Percentiles rank a stretch among this genome's conserved stretches.
phyloP scores from a whole-genome alignment of 2,113 vertebrate genomes.

The Pomatostomus ruficeps region DNA sequence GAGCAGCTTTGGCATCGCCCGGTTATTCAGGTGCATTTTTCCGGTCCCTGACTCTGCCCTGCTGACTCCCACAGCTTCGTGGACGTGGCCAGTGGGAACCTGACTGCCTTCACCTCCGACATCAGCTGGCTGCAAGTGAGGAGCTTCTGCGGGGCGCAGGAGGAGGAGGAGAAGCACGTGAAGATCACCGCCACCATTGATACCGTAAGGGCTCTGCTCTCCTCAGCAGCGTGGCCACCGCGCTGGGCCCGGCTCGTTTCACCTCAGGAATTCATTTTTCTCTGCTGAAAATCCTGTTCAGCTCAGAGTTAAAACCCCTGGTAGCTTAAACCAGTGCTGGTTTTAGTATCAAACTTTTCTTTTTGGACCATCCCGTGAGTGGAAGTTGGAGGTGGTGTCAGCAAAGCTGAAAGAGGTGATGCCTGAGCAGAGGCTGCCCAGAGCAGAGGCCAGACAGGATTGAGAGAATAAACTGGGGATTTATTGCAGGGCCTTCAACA shows the following conservation, averaged over 20 bases:
- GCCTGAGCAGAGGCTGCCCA: too few species aligned
- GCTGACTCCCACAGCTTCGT: slow-evolving; percentile 49
- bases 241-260: neutral
- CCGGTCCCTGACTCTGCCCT: neutral
- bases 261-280: neutral
- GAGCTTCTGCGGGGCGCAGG: slow-evolving; percentile 66
- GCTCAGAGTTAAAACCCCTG: neutral
- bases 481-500: too few species aligned
- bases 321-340: neutral
- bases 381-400: neutral
- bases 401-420: neutral
- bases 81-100: slow-evolving; percentile 12
- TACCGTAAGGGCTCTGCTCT: slow-evolving; percentile 73
- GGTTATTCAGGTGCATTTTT: neutral
- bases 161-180: slow-evolving; percentile 61
- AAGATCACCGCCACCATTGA: slow-evolving; percentile 79
- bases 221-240: neutral
- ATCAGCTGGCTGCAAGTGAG: slow-evolving; percentile 84
- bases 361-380: neutral
- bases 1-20: too few species aligned
- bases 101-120: slow-evolving; percentile 41
- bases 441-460: too few species aligned
- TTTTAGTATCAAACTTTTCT: neutral
- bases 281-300: neutral
- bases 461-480: too few species aligned